Evolutionary conservation across 2,113 vertebrate genomes (phyloP).

Genomic region (Mustela lutreola): DNA sequence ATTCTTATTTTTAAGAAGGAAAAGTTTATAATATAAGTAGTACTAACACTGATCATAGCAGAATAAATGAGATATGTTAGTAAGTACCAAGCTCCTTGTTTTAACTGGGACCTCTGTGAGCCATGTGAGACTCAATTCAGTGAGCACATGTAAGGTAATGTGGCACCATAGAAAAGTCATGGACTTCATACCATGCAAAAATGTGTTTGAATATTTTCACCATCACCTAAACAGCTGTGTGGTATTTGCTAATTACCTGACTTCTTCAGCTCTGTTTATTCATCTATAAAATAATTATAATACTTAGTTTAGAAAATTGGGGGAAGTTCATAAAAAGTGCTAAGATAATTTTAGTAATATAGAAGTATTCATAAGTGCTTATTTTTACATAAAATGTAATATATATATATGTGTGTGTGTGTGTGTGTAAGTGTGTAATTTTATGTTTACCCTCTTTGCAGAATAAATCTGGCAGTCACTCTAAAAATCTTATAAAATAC

Average conservation of each 20-base stretch:
- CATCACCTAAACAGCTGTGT: background rate
- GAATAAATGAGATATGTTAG: background rate
- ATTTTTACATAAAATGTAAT: background rate
- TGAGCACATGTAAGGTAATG: background rate
- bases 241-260: background rate
- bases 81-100: background rate
- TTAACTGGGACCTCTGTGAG: background rate
- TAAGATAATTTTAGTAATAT: background rate
- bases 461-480: background rate
- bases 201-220: background rate
- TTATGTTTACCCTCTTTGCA: background rate
- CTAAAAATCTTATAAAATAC: background rate
- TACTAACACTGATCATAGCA: background rate
- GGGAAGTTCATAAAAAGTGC: background rate
- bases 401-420: background rate
- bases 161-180: background rate
- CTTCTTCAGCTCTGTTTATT: background rate
- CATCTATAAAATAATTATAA: background rate
- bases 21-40: background rate
- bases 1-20: background rate
- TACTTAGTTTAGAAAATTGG: background rate
- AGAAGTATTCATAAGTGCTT: background rate
- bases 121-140: background rate
- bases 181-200: background rate
- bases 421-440: too few species aligned